Percentiles rank a stretch among this genome's conserved stretches.
Evolutionary conservation across 2,888 invertebrate genomes (phyloP).

Genomic region (Coenonympha arcania): DNA sequence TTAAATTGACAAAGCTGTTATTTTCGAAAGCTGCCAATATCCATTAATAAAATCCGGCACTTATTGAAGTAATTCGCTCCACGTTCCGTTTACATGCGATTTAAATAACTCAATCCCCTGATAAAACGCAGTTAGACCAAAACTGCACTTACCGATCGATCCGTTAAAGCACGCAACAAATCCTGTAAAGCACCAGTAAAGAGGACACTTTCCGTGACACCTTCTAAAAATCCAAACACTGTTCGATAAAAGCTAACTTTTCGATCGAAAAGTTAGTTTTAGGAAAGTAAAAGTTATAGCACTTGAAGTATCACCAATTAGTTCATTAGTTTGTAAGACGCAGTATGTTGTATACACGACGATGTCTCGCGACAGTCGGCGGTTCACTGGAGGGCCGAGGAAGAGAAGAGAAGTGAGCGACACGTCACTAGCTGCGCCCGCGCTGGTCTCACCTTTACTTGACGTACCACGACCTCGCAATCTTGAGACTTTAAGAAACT

Average conservation of each 20-base stretch:
- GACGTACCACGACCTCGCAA: slow-evolving; percentile 34
- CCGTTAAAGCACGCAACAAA: slow-evolving; percentile 44
- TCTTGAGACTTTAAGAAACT: slow-evolving; percentile 45
- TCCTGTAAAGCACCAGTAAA: slow-evolving; percentile 54
- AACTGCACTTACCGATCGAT: slow-evolving; percentile 31
- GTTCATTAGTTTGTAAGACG: slow-evolving; percentile 31
- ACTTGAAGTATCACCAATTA: slow-evolving; percentile 48
- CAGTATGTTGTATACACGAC: slow-evolving; percentile 34
- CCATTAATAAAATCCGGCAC: slow-evolving; percentile 4
- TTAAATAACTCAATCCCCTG: slow-evolving; percentile 2
- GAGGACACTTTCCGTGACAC: slow-evolving; percentile 42
- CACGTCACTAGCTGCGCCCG: slow-evolving; percentile 69
- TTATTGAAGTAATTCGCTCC: neutral
- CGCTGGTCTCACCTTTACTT: slow-evolving; percentile 68
- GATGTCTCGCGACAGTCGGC: slow-evolving; percentile 46
- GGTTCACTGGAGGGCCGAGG: slow-evolving; percentile 65
- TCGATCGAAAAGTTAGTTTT: slow-evolving; percentile 27
- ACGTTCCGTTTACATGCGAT: slow-evolving; percentile 9
- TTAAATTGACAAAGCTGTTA: neutral
- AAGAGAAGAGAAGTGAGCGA: slow-evolving; percentile 53
- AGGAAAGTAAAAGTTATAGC: slow-evolving; percentile 22
- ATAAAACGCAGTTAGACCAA: slow-evolving; percentile 5
- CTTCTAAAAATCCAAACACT: slow-evolving; percentile 47
- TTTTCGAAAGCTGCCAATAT: slow-evolving; percentile 9
- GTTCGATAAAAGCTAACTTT: slow-evolving; percentile 49